Evolutionary conservation across 2,113 vertebrate genomes (phyloP).

Genomic region (Entomyzon cyanotis): DNA sequence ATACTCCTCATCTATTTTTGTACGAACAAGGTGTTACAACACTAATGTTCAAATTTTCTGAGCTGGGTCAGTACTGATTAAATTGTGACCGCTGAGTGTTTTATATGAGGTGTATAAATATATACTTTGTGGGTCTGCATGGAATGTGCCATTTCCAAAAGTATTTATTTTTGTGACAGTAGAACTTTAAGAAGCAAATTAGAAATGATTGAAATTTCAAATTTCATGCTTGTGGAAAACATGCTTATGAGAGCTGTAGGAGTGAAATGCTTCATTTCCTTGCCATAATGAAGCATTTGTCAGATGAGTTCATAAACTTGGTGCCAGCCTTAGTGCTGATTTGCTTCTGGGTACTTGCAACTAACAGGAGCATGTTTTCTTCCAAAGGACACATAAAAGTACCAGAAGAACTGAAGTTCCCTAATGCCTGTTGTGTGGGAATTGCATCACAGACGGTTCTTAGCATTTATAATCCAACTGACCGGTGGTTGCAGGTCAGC

Average conservation of each 20-base stretch:
- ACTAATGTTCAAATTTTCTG: background rate
- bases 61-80: background rate
- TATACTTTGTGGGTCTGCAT: background rate
- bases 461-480: constrained; percentile 89
- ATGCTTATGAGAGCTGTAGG: background rate
- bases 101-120: background rate
- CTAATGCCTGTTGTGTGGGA: constrained; percentile 91
- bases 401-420: constrained; percentile 88
- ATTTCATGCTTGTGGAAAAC: background rate
- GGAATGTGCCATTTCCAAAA: background rate
- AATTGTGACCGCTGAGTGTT: background rate
- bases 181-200: background rate
- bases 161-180: background rate
- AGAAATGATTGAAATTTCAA: background rate
- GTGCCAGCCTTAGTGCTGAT: background rate
- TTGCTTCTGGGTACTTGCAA: background rate
- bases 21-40: background rate
- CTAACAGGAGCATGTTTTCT: background rate
- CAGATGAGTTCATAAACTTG: background rate
- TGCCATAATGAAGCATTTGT: background rate
- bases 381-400: constrained; percentile 81
- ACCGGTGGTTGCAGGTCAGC: constrained; percentile 91
- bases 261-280: background rate
- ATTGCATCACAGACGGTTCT: constrained; percentile 90
- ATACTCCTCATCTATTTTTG: background rate